Percentiles rank a stretch among this genome's conserved stretches.
phyloP scores from a whole-genome alignment of 2,113 vertebrate genomes.

The Psittacus erithacus region DNA sequence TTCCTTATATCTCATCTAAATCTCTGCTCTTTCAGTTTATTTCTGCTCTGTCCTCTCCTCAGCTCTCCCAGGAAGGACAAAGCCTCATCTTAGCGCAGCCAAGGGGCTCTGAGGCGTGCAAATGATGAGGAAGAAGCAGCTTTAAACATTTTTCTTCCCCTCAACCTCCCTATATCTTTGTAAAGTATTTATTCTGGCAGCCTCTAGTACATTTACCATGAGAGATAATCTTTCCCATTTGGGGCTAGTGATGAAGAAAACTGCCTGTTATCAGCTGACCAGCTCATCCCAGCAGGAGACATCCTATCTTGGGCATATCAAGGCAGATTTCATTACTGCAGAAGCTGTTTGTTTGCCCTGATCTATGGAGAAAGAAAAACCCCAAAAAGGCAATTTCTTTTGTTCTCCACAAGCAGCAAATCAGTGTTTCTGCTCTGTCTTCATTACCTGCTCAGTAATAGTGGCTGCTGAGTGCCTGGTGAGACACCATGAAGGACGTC shows the following conservation, averaged over 20 bases:
- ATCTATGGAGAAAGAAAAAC: background rate
- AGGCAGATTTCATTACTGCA: background rate
- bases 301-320: background rate
- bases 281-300: background rate
- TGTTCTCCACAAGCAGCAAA: conserved; percentile 16
- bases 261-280: background rate
- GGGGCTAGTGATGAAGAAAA: background rate
- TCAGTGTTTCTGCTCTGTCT: conserved; percentile 3
- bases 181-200: background rate
- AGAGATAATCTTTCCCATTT: background rate
- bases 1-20: background rate
- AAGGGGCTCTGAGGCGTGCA: background rate
- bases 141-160: background rate
- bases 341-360: background rate
- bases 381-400: background rate
- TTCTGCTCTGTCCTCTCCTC: background rate
- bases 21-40: background rate
- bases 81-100: background rate
- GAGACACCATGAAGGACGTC: background rate
- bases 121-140: background rate
- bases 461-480: background rate
- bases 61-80: background rate
- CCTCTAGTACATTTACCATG: background rate
- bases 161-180: background rate
- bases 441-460: conserved; percentile 27